Conservation (phyloP, 2,888 invertebrate species). For the Perithous albicinctus region DNA sequence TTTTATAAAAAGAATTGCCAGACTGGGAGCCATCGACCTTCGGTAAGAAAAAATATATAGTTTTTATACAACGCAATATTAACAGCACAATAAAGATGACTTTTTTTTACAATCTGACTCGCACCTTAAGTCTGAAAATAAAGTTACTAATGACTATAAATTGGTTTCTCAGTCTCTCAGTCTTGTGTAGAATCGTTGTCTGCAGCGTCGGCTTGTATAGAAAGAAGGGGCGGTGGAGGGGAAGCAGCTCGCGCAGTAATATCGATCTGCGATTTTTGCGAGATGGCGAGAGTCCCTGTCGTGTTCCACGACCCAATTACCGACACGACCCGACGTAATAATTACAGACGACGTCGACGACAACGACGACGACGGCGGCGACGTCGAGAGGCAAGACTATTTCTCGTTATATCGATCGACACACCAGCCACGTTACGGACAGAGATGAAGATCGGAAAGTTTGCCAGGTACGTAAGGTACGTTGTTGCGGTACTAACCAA, state of each 20-base stretch:
- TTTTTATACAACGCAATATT: no score
- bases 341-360: conserved; percentile 59
- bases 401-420: conserved; percentile 62
- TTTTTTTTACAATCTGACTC: no score
- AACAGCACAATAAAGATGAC: no score
- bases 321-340: conserved; percentile 65
- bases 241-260: conserved; percentile 21
- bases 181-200: no score
- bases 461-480: conserved; percentile 23
- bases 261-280: conserved; percentile 53
- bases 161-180: no score
- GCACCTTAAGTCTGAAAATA: no score
- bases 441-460: conserved; percentile 59
- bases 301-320: conserved; percentile 68
- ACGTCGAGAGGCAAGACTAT: conserved; percentile 51
- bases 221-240: neutral
- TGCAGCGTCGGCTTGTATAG: neutral
- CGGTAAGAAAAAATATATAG: no score
- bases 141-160: no score
- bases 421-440: conserved; percentile 14
- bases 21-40: no score
- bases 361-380: conserved; percentile 16
- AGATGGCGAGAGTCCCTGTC: conserved; percentile 52
- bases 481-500: conserved; percentile 4
- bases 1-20: no score